Evolutionary conservation across 2,797 vertebrate genomes (phyloP).

Genomic region (Vultur gryphus): DNA sequence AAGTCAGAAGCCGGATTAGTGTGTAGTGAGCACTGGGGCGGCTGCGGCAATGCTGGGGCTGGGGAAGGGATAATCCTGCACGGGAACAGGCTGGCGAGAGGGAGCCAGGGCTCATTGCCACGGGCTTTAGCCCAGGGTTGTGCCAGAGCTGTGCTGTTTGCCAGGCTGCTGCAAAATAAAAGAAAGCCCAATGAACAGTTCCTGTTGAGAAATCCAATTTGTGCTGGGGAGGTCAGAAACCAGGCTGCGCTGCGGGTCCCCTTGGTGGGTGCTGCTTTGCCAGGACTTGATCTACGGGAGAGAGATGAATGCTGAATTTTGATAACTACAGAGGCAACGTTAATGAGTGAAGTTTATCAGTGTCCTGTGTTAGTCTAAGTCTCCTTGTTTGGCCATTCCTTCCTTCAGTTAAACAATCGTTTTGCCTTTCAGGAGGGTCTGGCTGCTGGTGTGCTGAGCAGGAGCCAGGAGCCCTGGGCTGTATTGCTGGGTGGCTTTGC

Average conservation of each 20-base stretch:
- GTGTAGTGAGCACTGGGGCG: accelerated
- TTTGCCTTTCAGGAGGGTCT: not conserved
- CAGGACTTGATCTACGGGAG: not conserved
- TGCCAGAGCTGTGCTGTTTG: not conserved
- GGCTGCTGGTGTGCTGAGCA: not conserved
- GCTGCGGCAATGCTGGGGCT: not conserved
- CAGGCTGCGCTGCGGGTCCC: not conserved
- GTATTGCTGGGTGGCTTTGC: not conserved
- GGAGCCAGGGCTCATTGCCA: not conserved
- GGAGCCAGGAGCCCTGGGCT: not conserved
- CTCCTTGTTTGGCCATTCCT: not conserved
- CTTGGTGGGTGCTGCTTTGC: not conserved
- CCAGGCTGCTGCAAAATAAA: not conserved
- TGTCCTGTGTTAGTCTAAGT: not conserved
- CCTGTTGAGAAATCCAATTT: not conserved
- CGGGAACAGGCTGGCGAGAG: accelerated
- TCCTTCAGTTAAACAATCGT: accelerated
- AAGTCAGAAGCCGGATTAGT: accelerated
- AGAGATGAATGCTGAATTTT: not conserved
- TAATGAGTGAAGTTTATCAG: not conserved
- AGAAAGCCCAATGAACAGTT: not conserved
- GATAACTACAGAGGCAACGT: not conserved
- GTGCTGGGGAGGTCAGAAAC: not conserved
- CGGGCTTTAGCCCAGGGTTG: not conserved
- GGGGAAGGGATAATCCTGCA: not conserved